Evolutionary conservation across 2,113 vertebrate genomes (phyloP).

Genomic region (Emydocephalus ijimae): DNA sequence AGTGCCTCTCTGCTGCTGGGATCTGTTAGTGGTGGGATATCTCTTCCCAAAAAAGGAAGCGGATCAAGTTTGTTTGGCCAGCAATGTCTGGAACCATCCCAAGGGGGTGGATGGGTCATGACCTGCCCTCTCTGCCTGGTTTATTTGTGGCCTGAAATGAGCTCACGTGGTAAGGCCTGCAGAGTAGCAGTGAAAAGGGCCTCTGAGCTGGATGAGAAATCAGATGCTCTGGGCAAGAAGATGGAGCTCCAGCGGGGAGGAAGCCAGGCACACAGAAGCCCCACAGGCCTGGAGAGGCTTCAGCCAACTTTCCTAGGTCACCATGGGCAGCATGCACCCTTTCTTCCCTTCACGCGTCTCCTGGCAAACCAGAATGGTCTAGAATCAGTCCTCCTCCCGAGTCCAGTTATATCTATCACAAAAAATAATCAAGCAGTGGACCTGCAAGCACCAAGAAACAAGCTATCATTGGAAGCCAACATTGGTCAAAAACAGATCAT

Average conservation of each 20-base stretch:
- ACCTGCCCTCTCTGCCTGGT: slow-evolving; percentile 61
- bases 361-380: not conserved
- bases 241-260: not conserved
- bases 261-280: not conserved
- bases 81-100: slow-evolving; percentile 95
- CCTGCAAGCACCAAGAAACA: not conserved
- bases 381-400: not conserved
- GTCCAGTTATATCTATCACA: not conserved
- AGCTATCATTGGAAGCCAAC: not conserved
- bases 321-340: not conserved
- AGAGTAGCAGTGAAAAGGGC: not conserved
- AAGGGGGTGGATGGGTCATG: slow-evolving; percentile 80
- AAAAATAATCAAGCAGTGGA: not conserved
- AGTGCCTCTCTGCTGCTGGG: slow-evolving; percentile 64
- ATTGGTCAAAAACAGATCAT: not conserved
- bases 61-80: slow-evolving; percentile 78
- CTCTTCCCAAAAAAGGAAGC: slow-evolving; percentile 99
- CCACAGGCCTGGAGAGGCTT: not conserved
- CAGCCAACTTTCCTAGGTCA: not conserved
- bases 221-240: not conserved
- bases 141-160: slow-evolving; percentile 60
- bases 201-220: not conserved
- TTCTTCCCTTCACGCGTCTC: not conserved
- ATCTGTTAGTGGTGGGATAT: slow-evolving; percentile 68
- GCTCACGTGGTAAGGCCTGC: slow-evolving; percentile 39